These are phyloP conservation scores for Sebastes cheni DNA, from an alignment of 2,797 vertebrate species.

Conservation along the genomic window DNA sequence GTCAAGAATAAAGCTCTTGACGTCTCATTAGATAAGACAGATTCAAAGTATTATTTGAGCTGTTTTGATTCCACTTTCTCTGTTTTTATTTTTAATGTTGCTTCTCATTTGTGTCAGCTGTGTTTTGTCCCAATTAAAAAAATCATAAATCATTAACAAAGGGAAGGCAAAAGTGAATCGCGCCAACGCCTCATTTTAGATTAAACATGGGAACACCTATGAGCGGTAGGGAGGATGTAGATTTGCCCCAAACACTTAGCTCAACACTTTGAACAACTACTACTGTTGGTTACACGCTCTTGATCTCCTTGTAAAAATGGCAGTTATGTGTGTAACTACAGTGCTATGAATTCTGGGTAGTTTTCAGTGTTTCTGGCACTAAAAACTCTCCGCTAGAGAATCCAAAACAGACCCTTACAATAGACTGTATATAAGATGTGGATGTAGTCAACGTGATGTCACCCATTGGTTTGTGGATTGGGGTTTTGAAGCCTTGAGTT, in stretches of 20 bases:
- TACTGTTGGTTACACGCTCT: background rate
- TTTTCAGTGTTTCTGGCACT: background rate
- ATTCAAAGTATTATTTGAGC: background rate
- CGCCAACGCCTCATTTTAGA: background rate
- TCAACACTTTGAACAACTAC: background rate
- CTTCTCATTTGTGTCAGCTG: background rate
- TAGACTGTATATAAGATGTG: too few relatives aligned
- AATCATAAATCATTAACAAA: background rate
- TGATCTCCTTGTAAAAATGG: background rate
- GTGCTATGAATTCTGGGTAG: background rate
- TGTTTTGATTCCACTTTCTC: background rate
- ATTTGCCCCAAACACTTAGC: background rate
- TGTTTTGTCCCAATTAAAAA: background rate
- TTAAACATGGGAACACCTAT: background rate
- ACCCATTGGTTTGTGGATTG: too few relatives aligned
- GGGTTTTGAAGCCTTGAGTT: too few relatives aligned
- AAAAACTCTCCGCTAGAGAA: background rate
- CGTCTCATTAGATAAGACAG: conserved; percentile 2
- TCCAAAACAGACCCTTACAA: background rate
- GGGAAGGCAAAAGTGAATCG: background rate
- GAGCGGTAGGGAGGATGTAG: background rate
- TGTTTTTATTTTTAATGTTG: background rate
- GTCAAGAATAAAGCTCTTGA: conserved; percentile 21
- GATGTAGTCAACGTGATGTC: too few relatives aligned
- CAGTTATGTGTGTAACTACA: background rate